Evolutionary conservation across 2,113 vertebrate genomes (phyloP), one percentile per base, ranked within the genome.

Genomic region (Pithys albifrons): DNA sequence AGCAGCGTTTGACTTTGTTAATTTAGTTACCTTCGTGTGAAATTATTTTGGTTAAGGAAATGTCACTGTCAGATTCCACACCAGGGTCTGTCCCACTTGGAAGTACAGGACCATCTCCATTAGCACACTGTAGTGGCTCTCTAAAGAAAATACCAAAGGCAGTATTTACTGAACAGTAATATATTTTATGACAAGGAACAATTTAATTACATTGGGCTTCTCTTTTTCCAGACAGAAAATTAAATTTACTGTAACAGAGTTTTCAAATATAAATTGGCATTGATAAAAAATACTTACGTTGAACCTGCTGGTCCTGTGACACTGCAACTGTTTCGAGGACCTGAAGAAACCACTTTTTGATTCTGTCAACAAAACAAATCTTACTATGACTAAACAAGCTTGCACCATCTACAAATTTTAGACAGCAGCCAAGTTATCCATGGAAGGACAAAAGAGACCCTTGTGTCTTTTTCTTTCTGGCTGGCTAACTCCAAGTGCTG

Each of bases 231-330:
- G 46, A 41, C 37, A 85, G 43, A 85, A 93, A 83, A 65, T 37
- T 39, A 77, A 80, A 31, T 18, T 80, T 84, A 35, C 33, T 61
- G 10, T 41, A 84, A 74, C 10, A 55, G 12, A 55, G 12, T 59
- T 88, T 88, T 76, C 25, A 74, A 59, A 59, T 35, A 75, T 22
- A 71, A 81, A 37, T 19, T 69, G 5, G 2, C 8, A 83, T 80
- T 52, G 51, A 70, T 54, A 72, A 91, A 80, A 59, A 18, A 85
- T 90, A 98, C 98, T 97, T 93, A 98, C 98, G 29, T 17, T 70
- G 88, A 94, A 77, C 14, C 3, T 41, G 52, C 29, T 51, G 46
- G 57, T 92, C 19, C 69, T 29, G 37, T 7, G 10, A 70, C 59
- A 37, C 39, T 22, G 72, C 85, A 65, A 43, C 27, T 55, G 8